phyloP scores from a whole-genome alignment of 2,888 invertebrate species.

The Drosophila falleni region DNA sequence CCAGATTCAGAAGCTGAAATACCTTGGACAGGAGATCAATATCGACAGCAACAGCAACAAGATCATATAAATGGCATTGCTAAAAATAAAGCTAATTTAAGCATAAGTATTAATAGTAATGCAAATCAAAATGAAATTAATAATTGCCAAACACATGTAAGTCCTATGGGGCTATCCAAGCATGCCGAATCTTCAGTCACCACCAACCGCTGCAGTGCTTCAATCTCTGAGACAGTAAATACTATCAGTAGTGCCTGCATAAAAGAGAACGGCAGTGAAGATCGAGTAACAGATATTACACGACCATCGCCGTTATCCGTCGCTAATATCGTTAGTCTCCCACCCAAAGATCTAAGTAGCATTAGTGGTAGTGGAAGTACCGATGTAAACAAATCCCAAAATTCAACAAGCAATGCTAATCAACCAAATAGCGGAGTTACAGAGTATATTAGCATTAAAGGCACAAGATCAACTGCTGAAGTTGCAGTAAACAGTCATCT shows the following conservation, averaged over 20 bases:
- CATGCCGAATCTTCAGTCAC: constrained; percentile 40
- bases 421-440: constrained; percentile 41
- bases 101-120: constrained; percentile 44
- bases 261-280: constrained; percentile 55
- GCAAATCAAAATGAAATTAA: constrained; percentile 59
- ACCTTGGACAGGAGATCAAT: constrained; percentile 58
- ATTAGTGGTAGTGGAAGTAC: constrained; percentile 31
- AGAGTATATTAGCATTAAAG: constrained; percentile 44
- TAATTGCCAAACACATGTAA: constrained; percentile 62
- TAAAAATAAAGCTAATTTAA: constrained; percentile 49
- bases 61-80: constrained; percentile 34
- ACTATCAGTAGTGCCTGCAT: constrained; percentile 31
- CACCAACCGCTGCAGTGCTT: constrained; percentile 31
- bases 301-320: constrained; percentile 23
- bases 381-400: constrained; percentile 31
- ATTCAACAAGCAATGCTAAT: constrained; percentile 36
- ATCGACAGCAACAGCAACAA: constrained; percentile 45
- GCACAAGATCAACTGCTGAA: constrained; percentile 49
- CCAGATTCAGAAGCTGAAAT: constrained; percentile 52
- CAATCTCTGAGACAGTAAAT: constrained; percentile 26
- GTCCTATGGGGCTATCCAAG: constrained; percentile 55
- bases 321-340: constrained; percentile 1
- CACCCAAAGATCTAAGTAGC: constrained; percentile 36
- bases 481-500: constrained; percentile 47
- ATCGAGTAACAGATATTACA: constrained; percentile 37